phyloP scores from a whole-genome alignment of 2,797 vertebrate species.

The Microcaecilia unicolor region DNA sequence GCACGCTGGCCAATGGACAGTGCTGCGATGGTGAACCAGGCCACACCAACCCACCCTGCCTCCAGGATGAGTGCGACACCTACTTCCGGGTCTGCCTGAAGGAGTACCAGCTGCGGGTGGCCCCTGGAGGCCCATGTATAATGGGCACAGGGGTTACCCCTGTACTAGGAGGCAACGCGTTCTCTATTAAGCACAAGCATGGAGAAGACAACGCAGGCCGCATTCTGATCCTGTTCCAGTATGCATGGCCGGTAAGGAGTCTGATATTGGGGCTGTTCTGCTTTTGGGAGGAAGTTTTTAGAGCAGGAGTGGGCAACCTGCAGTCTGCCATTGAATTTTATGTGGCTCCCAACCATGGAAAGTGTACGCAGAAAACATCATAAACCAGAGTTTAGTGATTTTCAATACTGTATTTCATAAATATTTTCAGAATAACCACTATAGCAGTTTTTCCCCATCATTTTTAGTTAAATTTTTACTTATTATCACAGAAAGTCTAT shows the following conservation, averaged over 20 bases:
- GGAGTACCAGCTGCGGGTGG: constrained; percentile 67
- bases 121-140: constrained; percentile 52
- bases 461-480: too few species aligned
- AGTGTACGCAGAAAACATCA: too few species aligned
- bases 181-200: constrained; percentile 37
- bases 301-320: too few species aligned
- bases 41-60: constrained; percentile 46
- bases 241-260: constrained; percentile 70
- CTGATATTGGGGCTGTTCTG: background rate
- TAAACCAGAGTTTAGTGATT: too few species aligned
- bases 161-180: constrained; percentile 62
- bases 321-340: too few species aligned
- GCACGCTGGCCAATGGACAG: constrained; percentile 49
- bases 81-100: constrained; percentile 68
- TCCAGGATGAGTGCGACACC: constrained; percentile 57
- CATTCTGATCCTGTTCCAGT: constrained; percentile 65
- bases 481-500: too few species aligned
- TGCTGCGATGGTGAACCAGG: constrained; percentile 58
- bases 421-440: too few species aligned
- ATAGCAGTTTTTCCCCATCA: too few species aligned
- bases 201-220: constrained; percentile 17
- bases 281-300: too few species aligned
- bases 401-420: too few species aligned
- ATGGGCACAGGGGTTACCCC: constrained; percentile 54
- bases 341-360: too few species aligned